Conservation (phyloP, 2,797 vertebrate genomes). For the Lates japonicus region DNA sequence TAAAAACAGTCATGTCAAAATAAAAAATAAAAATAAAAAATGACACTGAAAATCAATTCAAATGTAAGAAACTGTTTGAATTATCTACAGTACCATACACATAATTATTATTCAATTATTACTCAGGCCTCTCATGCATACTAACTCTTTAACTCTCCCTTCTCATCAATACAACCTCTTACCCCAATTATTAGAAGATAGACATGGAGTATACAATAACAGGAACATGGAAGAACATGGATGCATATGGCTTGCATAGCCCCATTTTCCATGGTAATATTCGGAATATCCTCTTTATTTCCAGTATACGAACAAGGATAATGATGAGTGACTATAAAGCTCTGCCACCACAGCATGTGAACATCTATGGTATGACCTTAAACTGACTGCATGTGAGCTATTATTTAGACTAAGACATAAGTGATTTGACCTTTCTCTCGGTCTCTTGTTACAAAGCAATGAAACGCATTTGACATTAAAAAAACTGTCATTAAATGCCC, state of each 20-base stretch:
- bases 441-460: background rate
- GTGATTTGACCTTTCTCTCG: background rate
- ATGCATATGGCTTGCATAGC: background rate
- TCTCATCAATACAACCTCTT: background rate
- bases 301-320: background rate
- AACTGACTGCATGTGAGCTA: background rate
- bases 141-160: background rate
- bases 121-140: background rate
- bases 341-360: background rate
- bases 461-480: background rate
- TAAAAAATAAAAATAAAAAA: background rate
- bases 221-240: background rate
- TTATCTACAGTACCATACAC: background rate
- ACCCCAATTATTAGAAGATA: background rate
- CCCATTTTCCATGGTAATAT: conserved; percentile 30
- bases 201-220: background rate
- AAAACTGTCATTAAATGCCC: background rate
- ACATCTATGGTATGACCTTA: background rate
- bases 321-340: background rate
- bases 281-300: conserved; percentile 17
- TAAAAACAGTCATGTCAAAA: background rate
- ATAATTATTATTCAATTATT: background rate
- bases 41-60: background rate
- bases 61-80: background rate
- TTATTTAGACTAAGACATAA: background rate